These are phyloP conservation scores for Eulemur rufifrons DNA, from an alignment of 2,113 vertebrate genomes.

Conservation along the genomic window DNA sequence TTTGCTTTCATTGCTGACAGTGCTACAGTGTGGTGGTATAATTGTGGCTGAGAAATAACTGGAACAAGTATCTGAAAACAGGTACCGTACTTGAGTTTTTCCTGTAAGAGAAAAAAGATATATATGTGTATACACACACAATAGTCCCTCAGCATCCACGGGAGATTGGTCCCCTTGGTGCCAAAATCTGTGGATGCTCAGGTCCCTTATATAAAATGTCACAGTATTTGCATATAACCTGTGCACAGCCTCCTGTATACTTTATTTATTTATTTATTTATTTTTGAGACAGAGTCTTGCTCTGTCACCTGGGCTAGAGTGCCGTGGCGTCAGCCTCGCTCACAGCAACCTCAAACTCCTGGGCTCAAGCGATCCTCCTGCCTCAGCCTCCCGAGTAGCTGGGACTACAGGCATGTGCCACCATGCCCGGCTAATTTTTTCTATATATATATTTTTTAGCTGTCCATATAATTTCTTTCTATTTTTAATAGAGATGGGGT, in stretches of 20 bases:
- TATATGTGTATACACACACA: not conserved
- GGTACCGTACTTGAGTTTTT: not conserved
- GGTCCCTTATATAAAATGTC: not conserved
- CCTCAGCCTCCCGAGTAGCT: no score
- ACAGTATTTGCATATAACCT: not conserved
- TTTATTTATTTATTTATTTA: no score
- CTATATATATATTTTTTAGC: no score
- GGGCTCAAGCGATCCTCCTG: no score
- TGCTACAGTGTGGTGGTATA: not conserved
- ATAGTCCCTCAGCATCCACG: not conserved
- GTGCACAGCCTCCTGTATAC: not conserved
- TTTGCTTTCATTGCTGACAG: constrained; percentile 30
- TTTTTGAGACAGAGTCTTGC: no score
- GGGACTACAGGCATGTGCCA: no score
- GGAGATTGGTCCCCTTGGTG: not conserved
- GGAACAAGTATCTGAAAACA: constrained; percentile 24
- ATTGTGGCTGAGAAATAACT: not conserved
- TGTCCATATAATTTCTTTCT: no score
- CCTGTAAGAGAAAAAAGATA: not conserved
- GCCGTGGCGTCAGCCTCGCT: no score
- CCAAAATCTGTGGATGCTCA: not conserved
- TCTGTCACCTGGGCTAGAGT: no score
- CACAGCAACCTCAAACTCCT: no score
- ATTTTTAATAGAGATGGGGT: no score
- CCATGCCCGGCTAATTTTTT: no score